Evolutionary conservation across 2,113 vertebrate species (phyloP).

Genomic region (Pluvialis apricaria): DNA sequence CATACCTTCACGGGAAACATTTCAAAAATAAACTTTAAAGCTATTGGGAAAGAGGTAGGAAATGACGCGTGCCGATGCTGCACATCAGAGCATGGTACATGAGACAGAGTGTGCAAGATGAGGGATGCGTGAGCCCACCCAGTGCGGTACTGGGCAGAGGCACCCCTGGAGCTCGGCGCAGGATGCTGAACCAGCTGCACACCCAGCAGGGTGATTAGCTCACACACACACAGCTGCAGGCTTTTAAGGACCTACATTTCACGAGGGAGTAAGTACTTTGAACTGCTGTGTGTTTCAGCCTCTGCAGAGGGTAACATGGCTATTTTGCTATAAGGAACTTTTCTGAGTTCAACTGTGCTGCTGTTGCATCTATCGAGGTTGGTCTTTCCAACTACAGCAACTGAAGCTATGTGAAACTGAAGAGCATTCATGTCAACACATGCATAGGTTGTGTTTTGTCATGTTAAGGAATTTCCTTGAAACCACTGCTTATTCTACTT

Average conservation of each 20-base stretch:
- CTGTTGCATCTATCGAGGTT: background rate
- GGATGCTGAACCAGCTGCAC: no score
- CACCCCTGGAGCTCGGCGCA: background rate
- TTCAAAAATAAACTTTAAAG: background rate
- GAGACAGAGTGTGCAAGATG: background rate
- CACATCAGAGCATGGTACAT: background rate
- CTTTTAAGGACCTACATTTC: background rate
- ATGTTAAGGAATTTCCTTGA: background rate
- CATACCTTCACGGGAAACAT: background rate
- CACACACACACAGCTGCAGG: no score
- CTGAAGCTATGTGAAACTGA: background rate
- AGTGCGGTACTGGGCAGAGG: background rate
- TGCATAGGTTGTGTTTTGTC: background rate
- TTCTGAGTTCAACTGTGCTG: background rate
- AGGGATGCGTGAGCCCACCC: background rate
- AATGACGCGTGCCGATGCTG: background rate
- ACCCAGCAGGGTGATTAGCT: background rate
- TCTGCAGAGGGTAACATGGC: background rate
- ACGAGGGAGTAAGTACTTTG: background rate
- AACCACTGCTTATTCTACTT: background rate
- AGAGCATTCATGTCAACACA: background rate
- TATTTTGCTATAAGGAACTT: background rate
- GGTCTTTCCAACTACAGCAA: background rate
- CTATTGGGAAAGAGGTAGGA: background rate
- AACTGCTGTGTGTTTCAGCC: background rate